Percentiles rank a stretch among this genome's conserved stretches.
Conservation (phyloP, 2,797 vertebrate genomes). For the Hoplostethus atlanticus region DNA sequence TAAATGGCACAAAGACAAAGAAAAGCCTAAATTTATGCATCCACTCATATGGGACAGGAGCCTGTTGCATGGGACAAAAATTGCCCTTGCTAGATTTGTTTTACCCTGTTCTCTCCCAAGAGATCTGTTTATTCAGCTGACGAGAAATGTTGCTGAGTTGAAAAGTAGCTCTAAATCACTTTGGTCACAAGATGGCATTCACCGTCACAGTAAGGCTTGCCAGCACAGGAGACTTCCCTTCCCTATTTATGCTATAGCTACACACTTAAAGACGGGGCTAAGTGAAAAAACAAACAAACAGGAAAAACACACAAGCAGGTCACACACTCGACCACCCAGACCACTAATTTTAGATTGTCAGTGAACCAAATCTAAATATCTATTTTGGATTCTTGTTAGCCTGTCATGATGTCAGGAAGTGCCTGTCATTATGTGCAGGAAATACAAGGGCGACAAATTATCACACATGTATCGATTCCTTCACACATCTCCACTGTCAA, state of each 20-base stretch:
- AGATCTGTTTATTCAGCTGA: constrained; percentile 69
- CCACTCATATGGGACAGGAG: constrained; percentile 21
- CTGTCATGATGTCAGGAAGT: constrained; percentile 30
- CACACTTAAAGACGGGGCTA: constrained; percentile 15
- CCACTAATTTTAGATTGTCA: constrained; percentile 25
- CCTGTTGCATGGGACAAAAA: constrained; percentile 38
- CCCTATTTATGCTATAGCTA: constrained; percentile 24
- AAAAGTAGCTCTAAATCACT: constrained; percentile 59
- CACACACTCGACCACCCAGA: constrained; percentile 34
- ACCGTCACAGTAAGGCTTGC: constrained; percentile 31
- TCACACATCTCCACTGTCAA: constrained; percentile 21
- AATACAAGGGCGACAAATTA: neutral
- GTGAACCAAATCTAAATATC: constrained; percentile 32
- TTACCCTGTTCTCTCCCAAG: constrained; percentile 37
- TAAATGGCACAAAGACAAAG: constrained; percentile 8
- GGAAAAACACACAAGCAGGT: constrained; percentile 10
- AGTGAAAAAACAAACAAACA: constrained; percentile 35
- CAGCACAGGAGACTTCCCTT: neutral
- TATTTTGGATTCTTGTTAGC: constrained; percentile 38
- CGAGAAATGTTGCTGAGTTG: constrained; percentile 67
- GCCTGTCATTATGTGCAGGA: neutral
- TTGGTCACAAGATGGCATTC: constrained; percentile 51
- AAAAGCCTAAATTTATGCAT: neutral
- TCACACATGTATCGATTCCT: neutral
- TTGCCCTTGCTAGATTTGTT: constrained; percentile 31